Evolutionary conservation across 1,140 invertebrate species (phyloP).

Genomic region (Anastrepha ludens): DNA sequence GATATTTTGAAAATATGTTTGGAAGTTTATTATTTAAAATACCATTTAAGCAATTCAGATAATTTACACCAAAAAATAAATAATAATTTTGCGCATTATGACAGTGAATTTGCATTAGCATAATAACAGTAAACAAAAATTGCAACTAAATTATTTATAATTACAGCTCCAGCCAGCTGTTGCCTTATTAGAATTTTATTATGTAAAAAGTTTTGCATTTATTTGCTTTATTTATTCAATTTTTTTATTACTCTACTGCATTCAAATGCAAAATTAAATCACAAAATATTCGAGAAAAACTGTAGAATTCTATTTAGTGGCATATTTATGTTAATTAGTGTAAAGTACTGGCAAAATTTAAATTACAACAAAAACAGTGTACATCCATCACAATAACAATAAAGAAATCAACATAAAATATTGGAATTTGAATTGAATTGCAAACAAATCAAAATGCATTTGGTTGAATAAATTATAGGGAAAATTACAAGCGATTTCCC

Average conservation of each 20-base stretch:
- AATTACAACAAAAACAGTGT: not conserved
- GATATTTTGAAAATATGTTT: too few relatives aligned
- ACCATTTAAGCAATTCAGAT: too few relatives aligned
- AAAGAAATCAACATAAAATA: not conserved
- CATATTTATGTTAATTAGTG: not conserved
- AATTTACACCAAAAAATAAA: too few relatives aligned
- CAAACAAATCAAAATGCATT: not conserved
- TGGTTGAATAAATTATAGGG: conserved; percentile 29
- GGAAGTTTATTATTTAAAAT: too few relatives aligned
- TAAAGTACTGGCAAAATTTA: conserved; percentile 2
- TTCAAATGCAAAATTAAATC: too few relatives aligned
- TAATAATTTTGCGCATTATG: too few relatives aligned
- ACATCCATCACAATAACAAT: not conserved
- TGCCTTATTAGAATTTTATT: not conserved
- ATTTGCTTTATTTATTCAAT: not conserved
- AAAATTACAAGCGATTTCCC: not conserved
- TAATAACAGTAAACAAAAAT: not conserved
- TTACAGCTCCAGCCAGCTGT: not conserved
- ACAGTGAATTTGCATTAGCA: not conserved
- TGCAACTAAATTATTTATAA: not conserved
- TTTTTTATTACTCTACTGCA: not conserved
- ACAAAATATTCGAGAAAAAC: too few relatives aligned
- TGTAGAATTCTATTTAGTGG: too few relatives aligned
- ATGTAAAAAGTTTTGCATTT: not conserved
- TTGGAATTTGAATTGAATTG: conserved; percentile 11